phyloP scores from a whole-genome alignment of 2,888 invertebrate genomes.

The Stomorhina lunata region DNA sequence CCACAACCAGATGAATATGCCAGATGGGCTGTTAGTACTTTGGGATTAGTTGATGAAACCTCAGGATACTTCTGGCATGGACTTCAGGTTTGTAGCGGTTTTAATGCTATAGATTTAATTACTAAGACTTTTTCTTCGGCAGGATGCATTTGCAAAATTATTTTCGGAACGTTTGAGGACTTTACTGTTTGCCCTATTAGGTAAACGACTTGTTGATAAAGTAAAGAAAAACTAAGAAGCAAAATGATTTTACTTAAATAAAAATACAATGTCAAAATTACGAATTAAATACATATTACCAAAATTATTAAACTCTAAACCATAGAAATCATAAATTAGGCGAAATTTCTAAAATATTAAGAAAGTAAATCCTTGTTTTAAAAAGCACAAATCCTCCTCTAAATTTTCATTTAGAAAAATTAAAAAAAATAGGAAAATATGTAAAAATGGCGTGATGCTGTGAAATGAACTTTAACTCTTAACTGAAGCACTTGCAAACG shows the following conservation, averaged over 20 bases:
- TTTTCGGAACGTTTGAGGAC: slow-evolving; percentile 7
- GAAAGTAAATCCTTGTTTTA: not conserved
- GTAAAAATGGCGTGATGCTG: slow-evolving; percentile 71
- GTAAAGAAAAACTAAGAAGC: not conserved
- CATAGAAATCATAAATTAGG: slow-evolving; percentile 69
- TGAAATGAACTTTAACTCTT: slow-evolving; percentile 73
- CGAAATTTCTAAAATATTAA: slow-evolving; percentile 25
- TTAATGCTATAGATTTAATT: slow-evolving; percentile 61
- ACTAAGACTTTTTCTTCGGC: not conserved
- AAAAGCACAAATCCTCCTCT: not conserved
- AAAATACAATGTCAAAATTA: not conserved
- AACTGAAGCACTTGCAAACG: not conserved
- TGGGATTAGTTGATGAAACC: slow-evolving; percentile 89
- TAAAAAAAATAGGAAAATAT: not conserved
- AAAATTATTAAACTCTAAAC: slow-evolving; percentile 45
- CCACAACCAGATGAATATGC: slow-evolving; percentile 86
- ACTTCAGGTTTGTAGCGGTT: no score
- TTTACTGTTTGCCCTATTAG: not conserved
- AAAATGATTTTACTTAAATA: no score
- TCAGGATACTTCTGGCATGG: slow-evolving; percentile 95
- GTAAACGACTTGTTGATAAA: not conserved
- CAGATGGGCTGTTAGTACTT: slow-evolving; percentile 86
- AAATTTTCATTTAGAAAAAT: not conserved
- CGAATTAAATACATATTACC: not conserved
- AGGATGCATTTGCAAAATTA: slow-evolving; percentile 42